Percentiles rank a stretch among this genome's conserved stretches.
Evolutionary conservation across 2,113 vertebrate species (phyloP).

Genomic region (Aythya baeri): DNA sequence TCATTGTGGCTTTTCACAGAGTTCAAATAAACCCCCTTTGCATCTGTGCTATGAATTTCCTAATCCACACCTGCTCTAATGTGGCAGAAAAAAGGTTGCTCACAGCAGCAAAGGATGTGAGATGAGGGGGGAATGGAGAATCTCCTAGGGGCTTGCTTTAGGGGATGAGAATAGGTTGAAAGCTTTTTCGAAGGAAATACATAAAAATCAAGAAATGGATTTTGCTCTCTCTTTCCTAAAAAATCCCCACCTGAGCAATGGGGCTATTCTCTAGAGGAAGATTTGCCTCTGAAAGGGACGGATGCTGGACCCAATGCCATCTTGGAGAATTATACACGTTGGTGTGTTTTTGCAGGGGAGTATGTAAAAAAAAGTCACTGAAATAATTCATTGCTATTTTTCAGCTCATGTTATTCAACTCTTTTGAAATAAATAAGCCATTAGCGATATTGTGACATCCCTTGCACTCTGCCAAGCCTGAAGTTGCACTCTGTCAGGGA

Average conservation of each 20-base stretch:
- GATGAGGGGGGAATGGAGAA: not conserved
- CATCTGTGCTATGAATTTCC: not conserved
- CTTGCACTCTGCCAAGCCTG: not conserved
- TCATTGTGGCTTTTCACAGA: not conserved
- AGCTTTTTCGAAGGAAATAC: not conserved
- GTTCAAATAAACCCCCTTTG: not conserved
- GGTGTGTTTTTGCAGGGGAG: not conserved
- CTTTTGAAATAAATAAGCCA: not conserved
- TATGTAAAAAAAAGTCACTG: accelerated
- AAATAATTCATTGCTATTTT: not conserved
- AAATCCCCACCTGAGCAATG: not conserved
- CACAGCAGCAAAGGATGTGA: not conserved
- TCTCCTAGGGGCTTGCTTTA: not conserved
- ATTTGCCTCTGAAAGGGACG: not conserved
- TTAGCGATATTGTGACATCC: not conserved
- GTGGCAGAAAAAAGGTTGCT: not conserved
- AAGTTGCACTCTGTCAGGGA: not conserved
- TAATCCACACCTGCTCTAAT: not conserved
- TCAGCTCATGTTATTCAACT: not conserved
- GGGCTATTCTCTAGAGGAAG: not conserved
- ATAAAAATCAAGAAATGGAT: not conserved
- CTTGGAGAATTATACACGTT: not conserved
- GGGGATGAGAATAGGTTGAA: not conserved
- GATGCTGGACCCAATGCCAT: not conserved
- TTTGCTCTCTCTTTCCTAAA: not conserved